Conservation (phyloP, 1,140 invertebrate genomes). For the Drosophila aff. region DNA sequence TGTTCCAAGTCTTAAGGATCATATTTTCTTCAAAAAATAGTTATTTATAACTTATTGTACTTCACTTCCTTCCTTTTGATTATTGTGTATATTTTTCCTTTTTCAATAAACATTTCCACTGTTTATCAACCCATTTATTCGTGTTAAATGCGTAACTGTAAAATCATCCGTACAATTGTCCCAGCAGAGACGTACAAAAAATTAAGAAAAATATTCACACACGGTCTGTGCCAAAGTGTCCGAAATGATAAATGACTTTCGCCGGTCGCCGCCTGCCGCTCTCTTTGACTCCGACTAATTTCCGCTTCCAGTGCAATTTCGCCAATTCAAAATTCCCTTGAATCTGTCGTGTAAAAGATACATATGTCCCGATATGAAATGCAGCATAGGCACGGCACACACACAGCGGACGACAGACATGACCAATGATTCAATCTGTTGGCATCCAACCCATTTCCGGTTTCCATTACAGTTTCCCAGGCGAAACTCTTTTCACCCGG, state of each 20-base stretch:
- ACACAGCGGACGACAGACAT: conserved; percentile 17
- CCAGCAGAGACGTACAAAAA: conserved; percentile 8
- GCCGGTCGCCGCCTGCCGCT: conserved; percentile 15
- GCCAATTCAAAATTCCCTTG: conserved; percentile 70
- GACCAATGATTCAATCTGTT: conserved; percentile 81
- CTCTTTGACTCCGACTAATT: conserved; percentile 61
- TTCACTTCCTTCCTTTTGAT: not conserved
- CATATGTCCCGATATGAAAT: conserved; percentile 61
- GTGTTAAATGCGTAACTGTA: conserved; percentile 70
- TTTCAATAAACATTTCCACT: not conserved
- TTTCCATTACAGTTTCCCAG: conserved; percentile 68
- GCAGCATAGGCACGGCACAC: conserved; percentile 35
- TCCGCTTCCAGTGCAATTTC: conserved; percentile 70
- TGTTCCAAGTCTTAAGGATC: not conserved
- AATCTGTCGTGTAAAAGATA: conserved; percentile 71
- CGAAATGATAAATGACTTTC: conserved; percentile 68
- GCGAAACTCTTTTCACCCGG: conserved; percentile 23
- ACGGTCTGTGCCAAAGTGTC: conserved; percentile 24
- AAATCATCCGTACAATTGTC: conserved; percentile 62
- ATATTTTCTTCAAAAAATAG: not conserved
- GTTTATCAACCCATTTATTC: conserved; percentile 36
- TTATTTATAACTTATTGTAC: not conserved
- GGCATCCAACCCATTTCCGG: conserved; percentile 82
- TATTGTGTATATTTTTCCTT: not conserved
- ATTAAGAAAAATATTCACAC: conserved; percentile 25